Evolutionary conservation across 2,797 vertebrate species (phyloP).

Genomic region (Characodon lateralis): DNA sequence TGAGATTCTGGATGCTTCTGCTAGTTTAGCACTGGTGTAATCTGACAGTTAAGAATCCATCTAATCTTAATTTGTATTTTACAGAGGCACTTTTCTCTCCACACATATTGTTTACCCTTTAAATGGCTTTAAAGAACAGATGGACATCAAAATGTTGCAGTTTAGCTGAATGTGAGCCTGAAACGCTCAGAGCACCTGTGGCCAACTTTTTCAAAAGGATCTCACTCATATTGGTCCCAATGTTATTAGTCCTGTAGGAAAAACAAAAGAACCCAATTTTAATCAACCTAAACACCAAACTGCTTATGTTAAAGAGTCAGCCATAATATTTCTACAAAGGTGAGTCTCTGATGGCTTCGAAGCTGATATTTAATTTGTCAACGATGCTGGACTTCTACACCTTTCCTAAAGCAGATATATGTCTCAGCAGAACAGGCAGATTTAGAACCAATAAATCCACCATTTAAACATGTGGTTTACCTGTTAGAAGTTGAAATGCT

Average conservation of each 20-base stretch:
- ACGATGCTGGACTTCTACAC: not conserved
- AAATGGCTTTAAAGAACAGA: not conserved
- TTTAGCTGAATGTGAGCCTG: not conserved
- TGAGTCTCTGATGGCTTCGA: not conserved
- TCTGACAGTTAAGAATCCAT: not conserved
- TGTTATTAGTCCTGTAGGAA: not conserved
- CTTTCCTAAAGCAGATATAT: fast-evolving
- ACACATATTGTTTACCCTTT: not conserved
- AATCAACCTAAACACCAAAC: not conserved
- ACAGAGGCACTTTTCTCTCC: not conserved
- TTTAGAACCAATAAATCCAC: not conserved
- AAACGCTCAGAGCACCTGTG: not conserved
- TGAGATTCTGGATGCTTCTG: slow-evolving; percentile 4
- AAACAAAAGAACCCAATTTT: not conserved
- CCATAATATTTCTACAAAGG: not conserved
- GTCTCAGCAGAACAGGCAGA: not conserved
- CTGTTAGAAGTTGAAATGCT: not conserved
- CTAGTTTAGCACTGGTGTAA: not conserved
- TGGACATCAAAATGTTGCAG: slow-evolving; percentile 1
- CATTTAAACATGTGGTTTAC: not conserved
- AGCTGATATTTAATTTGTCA: not conserved
- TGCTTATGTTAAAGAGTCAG: not conserved
- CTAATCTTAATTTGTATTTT: not conserved
- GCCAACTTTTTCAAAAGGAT: not conserved
- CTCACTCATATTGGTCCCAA: slow-evolving; percentile 24